Evolutionary conservation across 2,797 vertebrate species (phyloP), one percentile per base, ranked within the genome.

Genomic region (Pseudomugil gertrudae): DNA sequence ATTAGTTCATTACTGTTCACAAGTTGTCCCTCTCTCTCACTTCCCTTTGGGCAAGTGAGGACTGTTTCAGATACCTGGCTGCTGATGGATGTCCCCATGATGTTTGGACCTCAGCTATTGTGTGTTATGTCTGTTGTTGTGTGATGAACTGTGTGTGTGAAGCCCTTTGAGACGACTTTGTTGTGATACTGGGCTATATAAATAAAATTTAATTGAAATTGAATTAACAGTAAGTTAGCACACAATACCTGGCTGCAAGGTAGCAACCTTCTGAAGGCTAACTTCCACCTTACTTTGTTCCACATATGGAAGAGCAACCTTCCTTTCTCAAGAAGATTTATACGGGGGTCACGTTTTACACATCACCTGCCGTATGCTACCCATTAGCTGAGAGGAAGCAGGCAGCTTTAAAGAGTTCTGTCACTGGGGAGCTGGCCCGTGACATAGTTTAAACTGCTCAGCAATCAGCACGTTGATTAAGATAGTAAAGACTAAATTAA

Each of bases 381-480:
- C 68, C 63, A 85, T 90, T 88, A 90, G 67, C 52, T 7, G 21
- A 57, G 50, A 59, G 64, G 61, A 71, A 78, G 60, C 43, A 61
- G 43, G 68, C 63, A 13, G 50, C 62, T 85, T 91, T 79, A 91
- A 87, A 57, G 72, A 79, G 77, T 47, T 5, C 19, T 68, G 9
- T 17, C 78, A 27, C 69, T 6, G 48, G 65, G 78, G 69, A 56
- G 68, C 32, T 58, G 60, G 48, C 63, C 74, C 63, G 30, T 57
- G 35, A 51, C 10, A 62, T 55, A 62, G 30, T 62, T 66, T 74
- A 72, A 81, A 81, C 71, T 73, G 47, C 60, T 75, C 64, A 64
- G 54, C 67, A 80, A 80, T 74, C 69, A 76, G 58, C 61, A 27
- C 69, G 66, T 43, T 57, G 27, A 60, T n/a, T 70, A 26, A 59